phyloP scores from a whole-genome alignment of 37 sponge, comb jelly and placozoan species.

The Chondrosia reniformis region DNA sequence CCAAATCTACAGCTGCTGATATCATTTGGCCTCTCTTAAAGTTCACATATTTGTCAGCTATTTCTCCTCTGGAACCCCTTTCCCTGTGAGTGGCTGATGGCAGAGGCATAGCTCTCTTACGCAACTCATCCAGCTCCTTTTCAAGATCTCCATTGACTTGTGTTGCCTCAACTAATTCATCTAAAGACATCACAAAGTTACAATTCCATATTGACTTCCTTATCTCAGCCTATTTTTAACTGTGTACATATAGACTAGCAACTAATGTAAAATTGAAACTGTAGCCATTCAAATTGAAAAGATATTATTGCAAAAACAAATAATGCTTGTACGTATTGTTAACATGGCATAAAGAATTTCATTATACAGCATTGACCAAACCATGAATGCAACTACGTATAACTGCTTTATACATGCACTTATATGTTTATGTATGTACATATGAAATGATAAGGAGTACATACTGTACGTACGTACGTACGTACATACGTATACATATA shows the following conservation, averaged over 20 bases:
- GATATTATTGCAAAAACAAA: no score
- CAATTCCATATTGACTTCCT: no score
- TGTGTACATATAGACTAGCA: no score
- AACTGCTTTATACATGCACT: neutral
- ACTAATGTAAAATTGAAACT: no score
- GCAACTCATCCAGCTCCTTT: slow-evolving; percentile 2
- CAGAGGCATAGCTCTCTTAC: neutral
- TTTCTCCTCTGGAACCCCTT: slow-evolving; percentile 23
- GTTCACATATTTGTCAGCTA: slow-evolving; percentile 56
- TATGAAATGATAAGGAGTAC: neutral
- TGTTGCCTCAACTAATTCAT: slow-evolving; percentile 6
- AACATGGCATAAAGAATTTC: no score
- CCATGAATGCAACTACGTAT: neutral
- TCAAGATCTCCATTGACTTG: slow-evolving; percentile 1
- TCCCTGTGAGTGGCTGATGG: slow-evolving; percentile 17
- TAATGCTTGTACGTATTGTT: no score
- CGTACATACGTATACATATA: neutral
- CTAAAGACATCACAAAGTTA: neutral
- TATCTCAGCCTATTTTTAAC: no score
- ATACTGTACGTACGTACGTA: neutral
- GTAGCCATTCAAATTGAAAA: no score
- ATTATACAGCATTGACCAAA: neutral
- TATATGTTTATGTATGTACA: neutral
- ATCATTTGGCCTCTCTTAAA: slow-evolving; percentile 45
- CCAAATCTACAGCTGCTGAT: slow-evolving; percentile 41